A percentile compares a stretch with the other conserved stretches of the same genome.
phyloP scores from a whole-genome alignment of 2,888 invertebrate species.

The Argyresthia albistria region DNA sequence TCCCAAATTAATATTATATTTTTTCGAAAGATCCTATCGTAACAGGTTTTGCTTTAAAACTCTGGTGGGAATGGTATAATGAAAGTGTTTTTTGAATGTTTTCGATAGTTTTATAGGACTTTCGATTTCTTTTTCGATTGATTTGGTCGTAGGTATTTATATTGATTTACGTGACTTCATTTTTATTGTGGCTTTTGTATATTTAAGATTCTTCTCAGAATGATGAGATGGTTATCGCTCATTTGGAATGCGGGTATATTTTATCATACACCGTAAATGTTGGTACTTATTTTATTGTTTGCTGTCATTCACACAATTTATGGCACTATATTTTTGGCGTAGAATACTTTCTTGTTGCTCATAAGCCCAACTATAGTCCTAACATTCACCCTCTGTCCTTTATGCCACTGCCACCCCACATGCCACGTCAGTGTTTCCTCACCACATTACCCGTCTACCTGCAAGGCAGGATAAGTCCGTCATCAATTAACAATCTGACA shows the following conservation, averaged over 20 bases:
- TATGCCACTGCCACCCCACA: no score
- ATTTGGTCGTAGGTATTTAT: neutral
- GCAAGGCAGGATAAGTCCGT: conserved; percentile 16
- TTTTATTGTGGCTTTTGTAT: neutral
- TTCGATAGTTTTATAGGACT: conserved; percentile 20
- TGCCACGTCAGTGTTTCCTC: no score
- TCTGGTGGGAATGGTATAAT: conserved; percentile 57
- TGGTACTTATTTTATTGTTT: no score
- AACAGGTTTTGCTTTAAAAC: conserved; percentile 42
- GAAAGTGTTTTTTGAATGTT: conserved; percentile 53
- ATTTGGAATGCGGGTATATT: no score
- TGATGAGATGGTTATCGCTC: no score
- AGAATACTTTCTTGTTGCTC: no score
- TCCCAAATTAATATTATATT: conserved; percentile 70
- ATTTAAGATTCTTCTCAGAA: neutral
- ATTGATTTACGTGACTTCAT: neutral
- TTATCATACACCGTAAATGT: no score
- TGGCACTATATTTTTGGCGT: no score
- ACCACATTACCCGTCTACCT: conserved; percentile 9
- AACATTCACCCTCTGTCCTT: no score
- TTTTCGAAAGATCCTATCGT: conserved; percentile 45
- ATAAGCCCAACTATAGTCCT: no score
- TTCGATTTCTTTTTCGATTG: conserved; percentile 20
- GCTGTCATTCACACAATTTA: no score
- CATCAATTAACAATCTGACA: conserved; percentile 27